phyloP scores from a whole-genome alignment of 2,113 vertebrate genomes.

The Crotophaga sulcirostris region DNA sequence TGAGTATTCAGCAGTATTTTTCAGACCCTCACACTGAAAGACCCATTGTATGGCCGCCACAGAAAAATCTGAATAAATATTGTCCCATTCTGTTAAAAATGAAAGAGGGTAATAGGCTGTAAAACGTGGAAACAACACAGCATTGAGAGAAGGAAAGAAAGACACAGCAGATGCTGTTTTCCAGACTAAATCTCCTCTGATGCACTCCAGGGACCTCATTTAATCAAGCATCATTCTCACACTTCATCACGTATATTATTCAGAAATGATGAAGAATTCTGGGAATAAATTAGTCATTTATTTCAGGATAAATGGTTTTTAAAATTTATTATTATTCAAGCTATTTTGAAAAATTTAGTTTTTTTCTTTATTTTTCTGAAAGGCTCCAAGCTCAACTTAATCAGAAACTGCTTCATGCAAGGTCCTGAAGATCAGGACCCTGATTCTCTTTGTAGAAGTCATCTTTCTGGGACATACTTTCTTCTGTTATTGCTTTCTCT shows the following conservation, averaged over 20 bases:
- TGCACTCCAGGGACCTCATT: conserved; percentile 66
- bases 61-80: conserved; percentile 50
- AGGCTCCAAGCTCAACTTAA: conserved; percentile 6
- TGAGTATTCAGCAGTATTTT: conserved; percentile 35
- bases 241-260: conserved; percentile 71
- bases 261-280: conserved; percentile 67
- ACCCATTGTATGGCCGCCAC: conserved; percentile 3
- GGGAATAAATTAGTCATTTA: conserved; percentile 65
- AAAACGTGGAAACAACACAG: conserved; percentile 12
- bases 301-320: conserved; percentile 45
- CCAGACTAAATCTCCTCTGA: conserved; percentile 63
- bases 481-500: neutral
- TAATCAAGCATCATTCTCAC: conserved; percentile 72
- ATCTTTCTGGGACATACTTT: neutral
- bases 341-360: conserved; percentile 24
- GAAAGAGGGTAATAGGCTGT: conserved; percentile 28
- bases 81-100: conserved; percentile 24
- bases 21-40: conserved; percentile 18
- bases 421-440: neutral
- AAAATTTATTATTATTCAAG: conserved; percentile 50
- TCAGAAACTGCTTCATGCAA: neutral
- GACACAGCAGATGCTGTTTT: conserved; percentile 68
- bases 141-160: conserved; percentile 30
- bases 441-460: neutral
- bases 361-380: conserved; percentile 13